Conservation (phyloP, 1,140 invertebrate species). For the Oedothorax gibbosus region DNA sequence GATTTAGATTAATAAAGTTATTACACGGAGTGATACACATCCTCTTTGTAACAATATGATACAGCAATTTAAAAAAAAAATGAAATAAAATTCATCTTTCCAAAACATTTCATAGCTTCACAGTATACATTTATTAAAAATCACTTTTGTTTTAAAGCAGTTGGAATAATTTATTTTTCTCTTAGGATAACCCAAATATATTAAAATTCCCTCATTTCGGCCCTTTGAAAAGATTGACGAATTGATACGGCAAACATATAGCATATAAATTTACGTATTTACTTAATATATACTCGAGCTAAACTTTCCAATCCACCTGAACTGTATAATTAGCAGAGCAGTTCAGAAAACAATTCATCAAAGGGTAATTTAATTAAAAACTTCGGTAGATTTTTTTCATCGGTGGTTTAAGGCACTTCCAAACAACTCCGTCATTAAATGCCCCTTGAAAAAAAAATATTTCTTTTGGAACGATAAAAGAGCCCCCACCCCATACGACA, state of each 20-base stretch:
- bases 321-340: conserved; percentile 26
- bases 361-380: conserved; percentile 23
- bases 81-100: too few species aligned
- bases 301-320: not conserved
- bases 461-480: conserved; percentile 23
- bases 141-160: too few species aligned
- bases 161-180: too few species aligned
- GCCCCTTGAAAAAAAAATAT: not conserved
- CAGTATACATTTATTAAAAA: too few species aligned
- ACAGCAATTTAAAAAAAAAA: too few species aligned
- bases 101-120: too few species aligned
- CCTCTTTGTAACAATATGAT: too few species aligned
- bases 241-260: not conserved
- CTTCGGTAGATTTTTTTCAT: not conserved
- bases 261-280: not conserved
- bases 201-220: too few species aligned
- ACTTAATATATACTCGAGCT: not conserved
- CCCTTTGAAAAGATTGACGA: not conserved
- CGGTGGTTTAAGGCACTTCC: not conserved
- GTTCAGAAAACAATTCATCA: conserved; percentile 20
- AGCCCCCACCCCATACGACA: conserved; percentile 3
- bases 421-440: conserved; percentile 30
- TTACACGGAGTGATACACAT: too few species aligned
- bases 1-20: too few species aligned
- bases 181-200: too few species aligned